Conservation (phyloP, 2,888 invertebrate genomes). For the Agrilus biguttatus region DNA sequence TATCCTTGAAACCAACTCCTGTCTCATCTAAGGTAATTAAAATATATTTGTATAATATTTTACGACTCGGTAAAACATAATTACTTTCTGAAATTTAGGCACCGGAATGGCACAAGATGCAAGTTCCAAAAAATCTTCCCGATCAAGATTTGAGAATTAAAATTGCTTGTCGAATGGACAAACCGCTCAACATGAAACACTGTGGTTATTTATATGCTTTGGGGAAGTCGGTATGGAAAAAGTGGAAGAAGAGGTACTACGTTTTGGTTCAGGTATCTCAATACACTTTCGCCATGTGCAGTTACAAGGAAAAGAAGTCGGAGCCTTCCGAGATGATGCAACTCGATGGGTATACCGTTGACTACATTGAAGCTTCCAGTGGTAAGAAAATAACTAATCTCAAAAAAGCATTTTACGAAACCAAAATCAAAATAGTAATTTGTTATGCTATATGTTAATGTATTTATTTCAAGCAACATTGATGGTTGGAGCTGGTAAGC, state of each 20-base stretch:
- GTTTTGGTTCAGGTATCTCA: constrained; percentile 98
- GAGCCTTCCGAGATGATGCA: constrained; percentile 99
- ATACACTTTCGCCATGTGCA: constrained; percentile 99
- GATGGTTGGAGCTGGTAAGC: constrained; percentile 83
- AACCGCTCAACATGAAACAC: constrained; percentile 98
- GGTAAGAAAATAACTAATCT: constrained; percentile 40
- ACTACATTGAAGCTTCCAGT: constrained; percentile 93
- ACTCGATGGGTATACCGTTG: constrained; percentile 97
- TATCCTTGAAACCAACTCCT: constrained; percentile 74
- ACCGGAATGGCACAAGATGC: constrained; percentile 98
- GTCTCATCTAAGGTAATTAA: constrained; percentile 62
- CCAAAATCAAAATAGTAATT: not conserved
- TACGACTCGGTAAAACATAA: constrained; percentile 1
- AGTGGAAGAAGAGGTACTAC: constrained; percentile 98
- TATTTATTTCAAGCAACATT: constrained; percentile 56
- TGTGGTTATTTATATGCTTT: constrained; percentile 86
- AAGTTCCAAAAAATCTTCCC: constrained; percentile 82
- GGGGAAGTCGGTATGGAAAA: constrained; percentile 97
- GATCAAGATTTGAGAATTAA: constrained; percentile 95
- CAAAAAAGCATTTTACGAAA: constrained; percentile 1
- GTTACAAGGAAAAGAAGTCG: constrained; percentile 97
- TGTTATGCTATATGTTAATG: not conserved
- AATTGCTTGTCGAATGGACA: constrained; percentile 96
- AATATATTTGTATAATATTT: constrained; percentile 2
- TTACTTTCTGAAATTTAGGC: constrained; percentile 35